A percentile compares a stretch with the other conserved stretches of the same genome.
phyloP scores from a whole-genome alignment of 37 sponge, comb jelly and placozoan genomes.

The Aphrocallistes beatrix region DNA sequence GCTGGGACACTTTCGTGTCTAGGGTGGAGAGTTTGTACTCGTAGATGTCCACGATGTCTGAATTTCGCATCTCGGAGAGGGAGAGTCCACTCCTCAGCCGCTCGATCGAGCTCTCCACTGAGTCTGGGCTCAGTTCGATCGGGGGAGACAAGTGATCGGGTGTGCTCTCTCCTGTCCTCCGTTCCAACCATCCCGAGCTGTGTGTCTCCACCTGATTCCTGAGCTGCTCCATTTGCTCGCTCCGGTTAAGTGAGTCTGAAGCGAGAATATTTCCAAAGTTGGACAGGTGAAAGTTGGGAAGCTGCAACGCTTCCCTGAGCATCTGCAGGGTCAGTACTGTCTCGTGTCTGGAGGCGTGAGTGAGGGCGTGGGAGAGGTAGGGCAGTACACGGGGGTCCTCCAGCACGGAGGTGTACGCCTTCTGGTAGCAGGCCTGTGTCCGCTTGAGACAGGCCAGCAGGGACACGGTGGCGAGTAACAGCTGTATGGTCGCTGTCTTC shows the following conservation, averaged over 20 bases:
- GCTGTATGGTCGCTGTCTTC: neutral
- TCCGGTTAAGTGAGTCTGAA: neutral
- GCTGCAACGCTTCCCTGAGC: neutral
- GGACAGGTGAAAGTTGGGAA: neutral
- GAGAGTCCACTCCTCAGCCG: neutral
- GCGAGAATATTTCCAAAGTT: neutral
- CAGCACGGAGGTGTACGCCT: neutral
- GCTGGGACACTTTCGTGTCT: neutral
- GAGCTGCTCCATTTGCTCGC: neutral
- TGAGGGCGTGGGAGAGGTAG: neutral
- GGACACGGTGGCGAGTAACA: neutral
- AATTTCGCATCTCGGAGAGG: neutral
- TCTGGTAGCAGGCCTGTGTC: neutral
- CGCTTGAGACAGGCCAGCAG: neutral
- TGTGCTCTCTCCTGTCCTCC: too few species aligned
- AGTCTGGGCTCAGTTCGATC: neutral
- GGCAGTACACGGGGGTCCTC: neutral
- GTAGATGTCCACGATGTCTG: constrained; percentile 10
- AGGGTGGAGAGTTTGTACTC: constrained; percentile 1
- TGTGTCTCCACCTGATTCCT: neutral
- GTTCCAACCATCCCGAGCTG: neutral
- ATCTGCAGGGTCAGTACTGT: neutral
- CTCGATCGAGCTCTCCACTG: neutral
- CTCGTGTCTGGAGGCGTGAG: neutral
- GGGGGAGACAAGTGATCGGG: neutral